Percentiles rank a stretch among this genome's conserved stretches.
phyloP scores from a whole-genome alignment of 2,888 invertebrate species.

The Ochlodes sylvanus region DNA sequence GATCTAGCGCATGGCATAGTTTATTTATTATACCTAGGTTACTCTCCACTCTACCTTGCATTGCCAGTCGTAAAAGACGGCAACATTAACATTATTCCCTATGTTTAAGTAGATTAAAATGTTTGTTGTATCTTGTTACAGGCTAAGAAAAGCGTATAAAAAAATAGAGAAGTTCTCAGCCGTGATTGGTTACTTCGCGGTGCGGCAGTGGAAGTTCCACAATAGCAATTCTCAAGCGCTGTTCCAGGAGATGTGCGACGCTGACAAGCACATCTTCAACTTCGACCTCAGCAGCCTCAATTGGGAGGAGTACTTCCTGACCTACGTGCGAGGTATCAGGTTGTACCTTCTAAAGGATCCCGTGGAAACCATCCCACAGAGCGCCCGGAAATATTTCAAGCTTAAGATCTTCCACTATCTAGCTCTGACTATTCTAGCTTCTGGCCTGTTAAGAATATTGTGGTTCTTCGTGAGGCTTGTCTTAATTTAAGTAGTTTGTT shows the following conservation, averaged over 20 bases:
- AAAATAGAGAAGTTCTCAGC: constrained; percentile 90
- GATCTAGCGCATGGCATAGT: too few species aligned
- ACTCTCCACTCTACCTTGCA: too few species aligned
- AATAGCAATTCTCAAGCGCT: constrained; percentile 85
- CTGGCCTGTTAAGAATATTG: constrained; percentile 52
- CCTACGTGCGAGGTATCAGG: constrained; percentile 89
- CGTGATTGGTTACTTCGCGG: constrained; percentile 90
- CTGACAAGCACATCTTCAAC: constrained; percentile 86
- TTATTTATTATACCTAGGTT: too few species aligned
- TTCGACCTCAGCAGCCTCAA: constrained; percentile 87
- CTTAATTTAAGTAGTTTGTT: constrained; percentile 60
- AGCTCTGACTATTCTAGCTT: constrained; percentile 31
- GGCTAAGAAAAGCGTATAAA: constrained; percentile 89
- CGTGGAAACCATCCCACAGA: constrained; percentile 86
- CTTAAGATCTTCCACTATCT: constrained; percentile 58
- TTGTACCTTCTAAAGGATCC: constrained; percentile 91
- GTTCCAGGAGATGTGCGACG: constrained; percentile 78
- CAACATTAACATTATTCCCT: too few species aligned
- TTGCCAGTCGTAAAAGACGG: too few species aligned
- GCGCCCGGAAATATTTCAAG: constrained; percentile 70
- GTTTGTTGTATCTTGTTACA: constrained; percentile 58
- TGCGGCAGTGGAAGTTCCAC: constrained; percentile 89
- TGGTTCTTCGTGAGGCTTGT: constrained; percentile 46
- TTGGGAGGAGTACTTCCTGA: constrained; percentile 89
- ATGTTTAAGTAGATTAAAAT: too few species aligned